phyloP scores from a whole-genome alignment of 2,888 invertebrate genomes.

The Saturnia japonica region DNA sequence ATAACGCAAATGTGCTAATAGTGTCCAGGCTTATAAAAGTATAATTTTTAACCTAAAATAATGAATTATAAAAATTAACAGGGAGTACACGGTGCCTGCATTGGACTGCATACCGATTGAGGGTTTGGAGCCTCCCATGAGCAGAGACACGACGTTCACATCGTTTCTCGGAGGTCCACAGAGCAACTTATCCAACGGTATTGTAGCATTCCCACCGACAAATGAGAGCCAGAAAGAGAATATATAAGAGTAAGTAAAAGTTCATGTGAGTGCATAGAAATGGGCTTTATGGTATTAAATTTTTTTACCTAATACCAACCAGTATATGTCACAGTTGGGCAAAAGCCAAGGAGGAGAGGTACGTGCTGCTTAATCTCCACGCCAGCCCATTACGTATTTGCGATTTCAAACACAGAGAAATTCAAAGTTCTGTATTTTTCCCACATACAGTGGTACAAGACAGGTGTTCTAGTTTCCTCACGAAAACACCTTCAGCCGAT shows the following conservation, averaged over 20 bases:
- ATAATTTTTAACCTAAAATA: background rate
- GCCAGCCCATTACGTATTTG: no score
- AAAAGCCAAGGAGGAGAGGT: no score
- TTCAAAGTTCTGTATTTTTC: no score
- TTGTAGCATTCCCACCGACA: constrained; percentile 43
- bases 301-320: background rate
- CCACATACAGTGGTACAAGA: no score
- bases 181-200: constrained; percentile 54
- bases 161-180: constrained; percentile 77
- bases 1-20: no score
- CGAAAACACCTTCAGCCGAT: no score
- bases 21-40: background rate
- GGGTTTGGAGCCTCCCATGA: constrained; percentile 76
- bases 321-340: no score
- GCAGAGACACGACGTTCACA: constrained; percentile 77
- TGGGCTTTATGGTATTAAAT: background rate
- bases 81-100: constrained; percentile 77
- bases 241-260: background rate
- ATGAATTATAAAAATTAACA: constrained; percentile 37
- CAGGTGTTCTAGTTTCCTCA: no score
- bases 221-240: constrained; percentile 40
- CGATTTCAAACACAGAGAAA: no score
- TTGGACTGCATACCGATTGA: constrained; percentile 78
- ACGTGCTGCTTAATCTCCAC: no score
- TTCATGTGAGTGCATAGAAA: background rate